A percentile compares a stretch with the other conserved stretches of the same genome.
phyloP scores from a whole-genome alignment of 1,140 invertebrate species.

The Saxidomus purpurata region DNA sequence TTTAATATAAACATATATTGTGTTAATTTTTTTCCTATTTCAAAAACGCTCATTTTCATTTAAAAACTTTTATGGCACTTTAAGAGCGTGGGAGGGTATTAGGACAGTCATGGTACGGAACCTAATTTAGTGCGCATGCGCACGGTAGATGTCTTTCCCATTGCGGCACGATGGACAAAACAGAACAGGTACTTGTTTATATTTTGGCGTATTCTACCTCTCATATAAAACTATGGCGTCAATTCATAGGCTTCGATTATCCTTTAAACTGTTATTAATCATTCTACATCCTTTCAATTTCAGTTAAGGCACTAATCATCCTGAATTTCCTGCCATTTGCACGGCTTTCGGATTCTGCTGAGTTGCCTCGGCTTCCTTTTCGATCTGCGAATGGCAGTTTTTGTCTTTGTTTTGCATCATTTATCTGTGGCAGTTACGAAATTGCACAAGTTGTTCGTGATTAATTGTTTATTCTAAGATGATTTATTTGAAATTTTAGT shows the following conservation, averaged over 20 bases:
- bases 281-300: not conserved
- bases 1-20: too few relatives aligned
- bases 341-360: constrained; percentile 19
- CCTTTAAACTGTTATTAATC: not conserved
- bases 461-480: not conserved
- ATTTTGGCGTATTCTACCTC: not conserved
- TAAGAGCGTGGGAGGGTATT: constrained; percentile 33
- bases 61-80: not conserved
- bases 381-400: constrained; percentile 27
- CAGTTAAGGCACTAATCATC: not conserved
- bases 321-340: not conserved
- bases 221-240: not conserved
- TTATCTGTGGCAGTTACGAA: not conserved
- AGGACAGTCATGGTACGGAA: constrained; percentile 39
- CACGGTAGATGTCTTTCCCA: constrained; percentile 26
- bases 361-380: constrained; percentile 27
- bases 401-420: not conserved
- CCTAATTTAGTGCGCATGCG: constrained; percentile 41
- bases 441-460: constrained; percentile 4
- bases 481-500: not conserved
- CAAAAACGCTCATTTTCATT: too few relatives aligned
- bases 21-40: too few relatives aligned
- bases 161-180: constrained; percentile 49
- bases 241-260: not conserved
- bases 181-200: constrained; percentile 55